Evolutionary conservation across 2,113 vertebrate genomes (phyloP).

Genomic region (Nesoenas mayeri): DNA sequence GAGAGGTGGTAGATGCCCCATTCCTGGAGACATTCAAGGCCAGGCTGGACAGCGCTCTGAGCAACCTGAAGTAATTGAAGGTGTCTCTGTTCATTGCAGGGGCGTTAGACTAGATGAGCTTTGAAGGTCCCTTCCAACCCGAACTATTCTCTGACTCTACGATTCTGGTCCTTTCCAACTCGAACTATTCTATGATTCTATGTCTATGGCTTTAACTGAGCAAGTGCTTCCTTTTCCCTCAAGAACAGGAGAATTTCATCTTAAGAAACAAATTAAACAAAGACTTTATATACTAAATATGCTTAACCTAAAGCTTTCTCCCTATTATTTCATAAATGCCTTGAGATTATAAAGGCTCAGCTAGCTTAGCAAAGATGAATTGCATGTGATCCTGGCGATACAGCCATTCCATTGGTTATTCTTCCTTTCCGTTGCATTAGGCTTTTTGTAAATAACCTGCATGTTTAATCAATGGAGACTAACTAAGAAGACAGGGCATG

Average conservation of each 20-base stretch:
- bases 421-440: neutral
- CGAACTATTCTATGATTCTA: no score
- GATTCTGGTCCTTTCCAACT: no score
- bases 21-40: no score
- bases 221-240: neutral
- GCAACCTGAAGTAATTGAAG: no score
- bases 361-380: constrained; percentile 26
- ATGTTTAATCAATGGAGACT: constrained; percentile 40
- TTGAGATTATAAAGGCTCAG: constrained; percentile 36
- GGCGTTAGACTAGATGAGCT: no score
- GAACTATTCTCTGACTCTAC: no score
- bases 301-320: constrained; percentile 10
- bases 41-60: no score
- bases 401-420: constrained; percentile 30
- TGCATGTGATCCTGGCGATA: constrained; percentile 7
- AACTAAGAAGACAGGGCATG: neutral
- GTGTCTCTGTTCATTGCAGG: no score
- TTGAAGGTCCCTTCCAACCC: no score
- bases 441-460: constrained; percentile 47
- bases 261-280: constrained; percentile 23
- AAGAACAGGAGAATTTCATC: neutral
- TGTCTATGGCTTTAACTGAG: neutral
- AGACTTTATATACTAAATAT: constrained; percentile 16
- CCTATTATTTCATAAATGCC: constrained; percentile 35
- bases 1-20: no score